Conservation (phyloP, 2,797 vertebrate species). For the Gallinago solitaria region DNA sequence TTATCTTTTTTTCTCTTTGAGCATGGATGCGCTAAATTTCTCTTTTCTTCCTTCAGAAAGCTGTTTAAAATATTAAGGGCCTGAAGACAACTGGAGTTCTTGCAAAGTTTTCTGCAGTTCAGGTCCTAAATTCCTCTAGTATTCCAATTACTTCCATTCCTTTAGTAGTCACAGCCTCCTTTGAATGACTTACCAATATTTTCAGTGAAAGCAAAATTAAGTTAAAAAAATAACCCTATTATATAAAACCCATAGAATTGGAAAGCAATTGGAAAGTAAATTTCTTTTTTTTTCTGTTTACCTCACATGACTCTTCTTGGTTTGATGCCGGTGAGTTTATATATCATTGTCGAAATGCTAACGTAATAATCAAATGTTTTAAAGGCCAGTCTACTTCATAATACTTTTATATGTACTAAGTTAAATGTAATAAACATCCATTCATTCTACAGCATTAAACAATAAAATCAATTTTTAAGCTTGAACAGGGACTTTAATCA, state of each 20-base stretch:
- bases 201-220: neutral
- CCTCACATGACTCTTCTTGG: neutral
- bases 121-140: neutral
- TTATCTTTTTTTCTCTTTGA: neutral
- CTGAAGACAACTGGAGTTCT: neutral
- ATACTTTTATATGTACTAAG: neutral
- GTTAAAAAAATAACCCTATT: fast-evolving
- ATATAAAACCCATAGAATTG: neutral
- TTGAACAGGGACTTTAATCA: neutral
- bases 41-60: neutral
- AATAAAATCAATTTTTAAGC: neutral
- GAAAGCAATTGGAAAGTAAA: neutral
- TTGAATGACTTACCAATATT: neutral
- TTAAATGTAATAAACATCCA: neutral
- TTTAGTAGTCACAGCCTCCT: neutral
- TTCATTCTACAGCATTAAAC: neutral
- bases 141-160: neutral
- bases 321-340: neutral
- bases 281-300: neutral
- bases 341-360: neutral
- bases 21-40: neutral
- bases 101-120: neutral
- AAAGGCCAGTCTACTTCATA: neutral
- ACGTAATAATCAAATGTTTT: neutral
- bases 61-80: neutral